These are phyloP conservation scores for Luehdorfia chinensis DNA, from an alignment of 1,140 invertebrate genomes.

Conservation along the genomic window DNA sequence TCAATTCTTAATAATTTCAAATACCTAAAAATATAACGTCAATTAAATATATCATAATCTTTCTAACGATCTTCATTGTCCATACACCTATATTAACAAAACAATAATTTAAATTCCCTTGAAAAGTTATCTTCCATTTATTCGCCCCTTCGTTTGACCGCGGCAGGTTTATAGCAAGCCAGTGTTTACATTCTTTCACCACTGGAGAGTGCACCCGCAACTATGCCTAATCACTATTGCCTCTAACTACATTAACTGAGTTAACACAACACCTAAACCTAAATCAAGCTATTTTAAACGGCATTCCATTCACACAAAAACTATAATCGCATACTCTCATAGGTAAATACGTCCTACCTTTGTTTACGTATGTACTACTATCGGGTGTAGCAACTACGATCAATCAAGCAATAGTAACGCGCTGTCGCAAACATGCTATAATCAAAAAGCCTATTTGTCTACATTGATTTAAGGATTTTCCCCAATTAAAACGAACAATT, in stretches of 20 bases:
- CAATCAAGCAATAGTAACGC: slow-evolving; percentile 4
- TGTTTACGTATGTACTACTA: slow-evolving; percentile 3
- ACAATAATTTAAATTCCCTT: slow-evolving; percentile 9
- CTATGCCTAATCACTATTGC: neutral
- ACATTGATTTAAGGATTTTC: slow-evolving; percentile 15
- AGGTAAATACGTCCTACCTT: neutral
- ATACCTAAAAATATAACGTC: too few relatives aligned
- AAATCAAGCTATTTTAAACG: neutral
- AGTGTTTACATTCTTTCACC: slow-evolving; percentile 68
- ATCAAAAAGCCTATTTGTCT: slow-evolving; percentile 14
- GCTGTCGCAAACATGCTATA: slow-evolving; percentile 8
- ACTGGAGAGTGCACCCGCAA: slow-evolving; percentile 49
- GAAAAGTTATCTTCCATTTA: slow-evolving; percentile 4
- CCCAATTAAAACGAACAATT: neutral
- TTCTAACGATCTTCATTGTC: too few relatives aligned
- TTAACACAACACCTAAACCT: neutral
- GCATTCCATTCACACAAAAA: neutral
- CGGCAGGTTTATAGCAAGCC: slow-evolving; percentile 33
- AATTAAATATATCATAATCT: too few relatives aligned
- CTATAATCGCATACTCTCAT: neutral
- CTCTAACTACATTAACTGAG: neutral
- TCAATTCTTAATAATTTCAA: too few relatives aligned
- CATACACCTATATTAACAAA: too few relatives aligned
- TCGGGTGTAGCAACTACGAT: neutral
- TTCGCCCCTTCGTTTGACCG: slow-evolving; percentile 23